Percentiles rank a stretch among this genome's conserved stretches.
Conservation (phyloP, 2,888 invertebrate species). For the Linnaemya tessellans region DNA sequence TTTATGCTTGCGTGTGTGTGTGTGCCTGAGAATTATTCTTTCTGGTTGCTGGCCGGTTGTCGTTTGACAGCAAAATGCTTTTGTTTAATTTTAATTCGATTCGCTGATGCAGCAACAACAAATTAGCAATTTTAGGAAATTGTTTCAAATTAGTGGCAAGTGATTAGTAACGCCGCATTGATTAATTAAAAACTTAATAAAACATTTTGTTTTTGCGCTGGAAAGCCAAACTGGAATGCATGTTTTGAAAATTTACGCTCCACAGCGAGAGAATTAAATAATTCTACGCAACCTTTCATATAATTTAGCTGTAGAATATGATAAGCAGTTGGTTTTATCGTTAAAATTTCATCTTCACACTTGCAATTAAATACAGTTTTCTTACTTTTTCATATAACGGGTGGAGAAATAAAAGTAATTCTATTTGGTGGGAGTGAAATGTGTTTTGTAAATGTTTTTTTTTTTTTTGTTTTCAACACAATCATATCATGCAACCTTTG, state of each 20-base stretch:
- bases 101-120: slow-evolving; percentile 73
- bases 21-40: neutral
- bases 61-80: slow-evolving; percentile 33
- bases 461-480: slow-evolving; percentile 25
- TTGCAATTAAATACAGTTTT: slow-evolving; percentile 63
- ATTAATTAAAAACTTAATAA: slow-evolving; percentile 68
- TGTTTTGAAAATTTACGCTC: neutral
- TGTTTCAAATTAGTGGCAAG: slow-evolving; percentile 81
- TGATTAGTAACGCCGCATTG: slow-evolving; percentile 79
- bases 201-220: slow-evolving; percentile 5
- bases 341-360: slow-evolving; percentile 72
- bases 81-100: slow-evolving; percentile 64
- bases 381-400: neutral
- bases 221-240: slow-evolving; percentile 7
- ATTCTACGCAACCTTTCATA: neutral
- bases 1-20: neutral
- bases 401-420: neutral
- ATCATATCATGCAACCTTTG: slow-evolving; percentile 50
- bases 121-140: slow-evolving; percentile 81
- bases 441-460: neutral
- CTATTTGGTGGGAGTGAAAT: slow-evolving; percentile 28
- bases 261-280: neutral
- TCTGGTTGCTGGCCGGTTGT: slow-evolving; percentile 11
- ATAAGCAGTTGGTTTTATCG: slow-evolving; percentile 49
- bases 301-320: neutral